Percentiles rank a stretch among this genome's conserved stretches.
phyloP scores from a whole-genome alignment of 1,140 invertebrate species.

The Trinorchestia longiramus region DNA sequence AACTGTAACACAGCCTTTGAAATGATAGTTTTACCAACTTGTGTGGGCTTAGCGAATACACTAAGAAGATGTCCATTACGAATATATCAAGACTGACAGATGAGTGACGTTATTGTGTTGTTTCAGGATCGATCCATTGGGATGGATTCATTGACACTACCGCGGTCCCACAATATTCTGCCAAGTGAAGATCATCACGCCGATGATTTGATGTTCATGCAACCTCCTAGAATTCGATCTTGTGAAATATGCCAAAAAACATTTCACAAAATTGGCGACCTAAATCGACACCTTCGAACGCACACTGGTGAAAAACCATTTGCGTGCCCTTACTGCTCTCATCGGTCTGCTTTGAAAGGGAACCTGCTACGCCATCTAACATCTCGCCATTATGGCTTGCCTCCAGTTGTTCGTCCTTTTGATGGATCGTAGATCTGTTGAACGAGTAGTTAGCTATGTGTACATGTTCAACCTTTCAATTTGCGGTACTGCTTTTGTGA shows the following conservation, averaged over 20 bases:
- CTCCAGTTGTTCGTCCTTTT: neutral
- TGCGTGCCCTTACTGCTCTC: constrained; percentile 66
- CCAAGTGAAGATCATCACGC: constrained; percentile 24
- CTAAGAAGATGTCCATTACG: neutral
- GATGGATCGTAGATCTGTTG: neutral
- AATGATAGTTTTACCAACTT: neutral
- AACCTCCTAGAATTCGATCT: neutral
- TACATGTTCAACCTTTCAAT: neutral
- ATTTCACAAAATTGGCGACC: constrained; percentile 50
- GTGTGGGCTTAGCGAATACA: neutral
- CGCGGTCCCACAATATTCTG: neutral
- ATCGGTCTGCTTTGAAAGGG: constrained; percentile 64
- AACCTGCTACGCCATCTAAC: constrained; percentile 55
- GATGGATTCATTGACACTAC: constrained; percentile 17
- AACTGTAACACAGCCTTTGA: neutral
- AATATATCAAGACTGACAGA: neutral
- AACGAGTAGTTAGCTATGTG: neutral
- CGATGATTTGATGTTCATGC: constrained; percentile 21
- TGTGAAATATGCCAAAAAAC: constrained; percentile 25
- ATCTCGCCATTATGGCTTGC: neutral
- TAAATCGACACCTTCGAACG: constrained; percentile 68
- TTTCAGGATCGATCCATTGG: constrained; percentile 30
- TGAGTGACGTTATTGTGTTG: constrained; percentile 11
- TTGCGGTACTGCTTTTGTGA: neutral
- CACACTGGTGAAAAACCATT: constrained; percentile 70